A percentile compares a stretch with the other conserved stretches of the same genome.
Conservation (phyloP, 92 coral and sea anemone genomes). For the Pocillopora meandrina region DNA sequence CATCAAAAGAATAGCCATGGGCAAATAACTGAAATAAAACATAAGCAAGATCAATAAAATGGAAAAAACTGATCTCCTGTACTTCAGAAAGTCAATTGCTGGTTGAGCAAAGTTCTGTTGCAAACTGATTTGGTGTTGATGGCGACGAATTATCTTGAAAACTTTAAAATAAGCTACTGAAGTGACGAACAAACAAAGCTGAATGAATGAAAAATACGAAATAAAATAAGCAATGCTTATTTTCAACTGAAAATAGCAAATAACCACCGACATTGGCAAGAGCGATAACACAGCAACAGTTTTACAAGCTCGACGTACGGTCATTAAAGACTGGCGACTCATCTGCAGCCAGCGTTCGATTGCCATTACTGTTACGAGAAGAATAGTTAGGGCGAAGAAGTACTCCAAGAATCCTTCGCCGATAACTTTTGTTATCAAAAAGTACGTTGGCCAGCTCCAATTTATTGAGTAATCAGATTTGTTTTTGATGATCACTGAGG, state of each 20-base stretch:
- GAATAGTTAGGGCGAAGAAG: neutral
- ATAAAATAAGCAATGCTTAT: neutral
- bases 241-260: neutral
- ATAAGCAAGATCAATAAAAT: conserved; percentile 10
- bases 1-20: neutral
- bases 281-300: neutral
- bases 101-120: conserved; percentile 1
- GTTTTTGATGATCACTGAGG: neutral
- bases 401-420: neutral
- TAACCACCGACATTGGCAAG: neutral
- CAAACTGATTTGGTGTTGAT: conserved; percentile 10
- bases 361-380: neutral
- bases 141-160: conserved; percentile 13
- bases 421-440: neutral
- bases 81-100: conserved; percentile 7
- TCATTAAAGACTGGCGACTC: neutral
- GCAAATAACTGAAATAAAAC: conserved; percentile 8
- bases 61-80: conserved; percentile 14
- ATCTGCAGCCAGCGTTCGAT: conserved; percentile 28
- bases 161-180: conserved; percentile 9
- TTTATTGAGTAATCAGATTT: neutral
- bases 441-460: too few species aligned
- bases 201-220: neutral
- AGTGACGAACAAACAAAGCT: neutral
- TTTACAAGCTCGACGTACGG: neutral